Conservation (phyloP, 2,888 invertebrate species). For the Dryobotodes eremita region DNA sequence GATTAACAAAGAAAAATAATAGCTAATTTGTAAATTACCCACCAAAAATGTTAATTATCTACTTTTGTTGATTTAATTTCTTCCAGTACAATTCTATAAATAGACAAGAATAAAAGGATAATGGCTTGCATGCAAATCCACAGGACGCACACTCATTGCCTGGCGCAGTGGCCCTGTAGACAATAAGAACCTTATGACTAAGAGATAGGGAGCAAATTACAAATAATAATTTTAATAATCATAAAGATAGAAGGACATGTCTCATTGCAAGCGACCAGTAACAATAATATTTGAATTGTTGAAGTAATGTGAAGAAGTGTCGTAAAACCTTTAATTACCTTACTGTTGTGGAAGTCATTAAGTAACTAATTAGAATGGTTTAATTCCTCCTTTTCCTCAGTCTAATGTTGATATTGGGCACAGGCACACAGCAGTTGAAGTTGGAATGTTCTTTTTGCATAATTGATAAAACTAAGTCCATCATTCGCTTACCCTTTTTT, state of each 20-base stretch:
- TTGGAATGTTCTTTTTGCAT: background rate
- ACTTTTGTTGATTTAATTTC: conserved; percentile 22
- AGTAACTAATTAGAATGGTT: background rate
- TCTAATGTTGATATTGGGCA: background rate
- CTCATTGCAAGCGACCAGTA: conserved; percentile 30
- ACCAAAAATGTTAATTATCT: conserved; percentile 15
- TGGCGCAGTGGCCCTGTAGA: background rate
- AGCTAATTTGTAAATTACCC: background rate
- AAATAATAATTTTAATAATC: conserved; percentile 38
- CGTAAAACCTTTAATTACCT: background rate
- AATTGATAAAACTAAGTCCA: background rate
- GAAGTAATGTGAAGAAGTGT: no score
- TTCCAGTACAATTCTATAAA: conserved; percentile 44
- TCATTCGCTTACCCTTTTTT: no score
- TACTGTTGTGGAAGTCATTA: background rate
- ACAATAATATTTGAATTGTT: background rate
- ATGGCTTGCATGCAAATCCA: conserved; percentile 60
- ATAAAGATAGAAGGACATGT: conserved; percentile 35
- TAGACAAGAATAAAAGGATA: conserved; percentile 52
- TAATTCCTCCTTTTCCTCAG: background rate
- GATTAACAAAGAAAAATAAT: background rate
- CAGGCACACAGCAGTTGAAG: background rate
- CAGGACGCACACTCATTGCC: conserved; percentile 55
- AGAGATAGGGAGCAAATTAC: conserved; percentile 39
- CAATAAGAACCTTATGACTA: conserved; percentile 49